Evolutionary conservation across 1,140 invertebrate genomes (phyloP).

Genomic region (Aphaenogaster rudis): DNA sequence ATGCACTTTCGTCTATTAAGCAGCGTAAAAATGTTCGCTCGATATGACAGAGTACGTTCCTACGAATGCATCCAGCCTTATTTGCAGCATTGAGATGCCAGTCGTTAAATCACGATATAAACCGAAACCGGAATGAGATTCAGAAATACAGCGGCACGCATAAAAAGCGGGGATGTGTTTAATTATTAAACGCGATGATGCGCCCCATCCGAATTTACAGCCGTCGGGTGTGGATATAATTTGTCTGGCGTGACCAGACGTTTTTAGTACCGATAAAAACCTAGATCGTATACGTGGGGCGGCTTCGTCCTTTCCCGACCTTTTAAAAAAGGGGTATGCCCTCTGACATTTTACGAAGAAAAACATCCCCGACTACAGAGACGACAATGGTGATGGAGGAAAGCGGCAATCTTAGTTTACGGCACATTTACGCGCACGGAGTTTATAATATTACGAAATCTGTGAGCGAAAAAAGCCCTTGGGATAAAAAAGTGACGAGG

Average conservation of each 20-base stretch:
- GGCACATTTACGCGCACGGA: slow-evolving; percentile 43
- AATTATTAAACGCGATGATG: not conserved
- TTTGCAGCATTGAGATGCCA: not conserved
- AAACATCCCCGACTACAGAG: slow-evolving; percentile 25
- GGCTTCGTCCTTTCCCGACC: not conserved
- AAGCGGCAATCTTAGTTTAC: slow-evolving; percentile 63
- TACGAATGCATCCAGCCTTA: not conserved
- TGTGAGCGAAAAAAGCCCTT: slow-evolving; percentile 1
- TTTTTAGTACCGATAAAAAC: slow-evolving; percentile 43
- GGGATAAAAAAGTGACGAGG: slow-evolving; percentile 36
- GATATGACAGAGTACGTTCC: not conserved
- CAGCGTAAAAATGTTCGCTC: not conserved
- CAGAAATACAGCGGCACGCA: slow-evolving; percentile 1
- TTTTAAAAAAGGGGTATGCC: slow-evolving; percentile 14
- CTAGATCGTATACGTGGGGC: not conserved
- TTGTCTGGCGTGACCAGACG: slow-evolving; percentile 32
- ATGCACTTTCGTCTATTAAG: not conserved
- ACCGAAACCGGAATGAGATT: not conserved
- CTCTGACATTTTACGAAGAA: slow-evolving; percentile 53
- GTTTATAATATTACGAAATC: slow-evolving; percentile 67
- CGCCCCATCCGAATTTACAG: slow-evolving; percentile 5
- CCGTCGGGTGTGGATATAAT: slow-evolving; percentile 15
- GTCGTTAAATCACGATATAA: slow-evolving; percentile 36
- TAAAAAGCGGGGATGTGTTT: slow-evolving; percentile 21
- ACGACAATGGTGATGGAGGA: slow-evolving; percentile 7